Base-by-base conservation (phyloP, 2,888 invertebrate species). In the Ophonus ardosiacus region DNA sequence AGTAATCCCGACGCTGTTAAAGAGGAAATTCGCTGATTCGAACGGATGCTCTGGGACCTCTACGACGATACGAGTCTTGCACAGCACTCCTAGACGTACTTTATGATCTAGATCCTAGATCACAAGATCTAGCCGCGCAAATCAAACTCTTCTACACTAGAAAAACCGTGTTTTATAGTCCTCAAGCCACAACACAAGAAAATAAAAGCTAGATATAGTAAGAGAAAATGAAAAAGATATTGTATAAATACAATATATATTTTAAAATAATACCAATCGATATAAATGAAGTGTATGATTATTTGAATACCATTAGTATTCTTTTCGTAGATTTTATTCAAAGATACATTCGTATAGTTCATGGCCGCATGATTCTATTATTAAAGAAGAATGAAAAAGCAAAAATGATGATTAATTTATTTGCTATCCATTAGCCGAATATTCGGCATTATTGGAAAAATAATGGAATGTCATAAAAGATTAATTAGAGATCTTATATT, bases 21-120 rank as follows among this genome's bases (percentile, higher is more conserved):
- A 13, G 18, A 43, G 71, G 71, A 43, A 43, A 43, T 15, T 51
- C 40, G 71, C 71, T 74, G 71, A 74, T 74, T 74, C 71, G 18
- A 21, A 21, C 15, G 43, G 43, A 74, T 24, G 71, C 71, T 18
- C 17, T 17, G 43, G 71, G 71, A 68, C 7, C 59, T 15, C 17
- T 17, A 7, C 59, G 0, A 6, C 59, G 40, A 7, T 31, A 10
- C 17, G 71, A 10, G 71, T 51, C 43, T 51, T 51, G 71, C 8
- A 74, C 68, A 68, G 68, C 13, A 68, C 4, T 31, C 31, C 31
- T 40, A 15, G 68, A 63, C 21, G 63, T 68, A 68, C 38, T 68
- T 68, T 68, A 68, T 68, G 68, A 68, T 68, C 68, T 68, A 31
- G 31, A 31, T 31, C 5, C 31, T 31, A 31, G 31, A 31, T 31